Percentiles rank a stretch among this genome's conserved stretches.
These are phyloP conservation scores for Calliopsis andreniformis DNA, from an alignment of 1,140 invertebrate genomes.

Conservation along the genomic window DNA sequence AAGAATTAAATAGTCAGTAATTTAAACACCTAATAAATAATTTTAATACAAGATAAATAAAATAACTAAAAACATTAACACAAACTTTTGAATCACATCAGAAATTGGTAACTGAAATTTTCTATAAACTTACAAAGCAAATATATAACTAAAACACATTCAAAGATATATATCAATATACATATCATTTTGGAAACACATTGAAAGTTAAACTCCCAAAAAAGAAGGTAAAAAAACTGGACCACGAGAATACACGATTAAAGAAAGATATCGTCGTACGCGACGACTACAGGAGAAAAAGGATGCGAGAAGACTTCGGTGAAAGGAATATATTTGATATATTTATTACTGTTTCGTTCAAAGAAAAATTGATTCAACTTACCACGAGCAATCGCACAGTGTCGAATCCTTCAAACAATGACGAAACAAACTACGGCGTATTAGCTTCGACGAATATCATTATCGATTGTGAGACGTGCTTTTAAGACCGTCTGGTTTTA, in stretches of 20 bases:
- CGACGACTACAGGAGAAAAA: background rate
- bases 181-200: background rate
- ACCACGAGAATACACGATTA: background rate
- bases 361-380: conserved; percentile 11
- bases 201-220: background rate
- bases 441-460: conserved; percentile 39
- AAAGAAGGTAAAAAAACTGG: background rate
- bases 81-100: background rate
- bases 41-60: background rate
- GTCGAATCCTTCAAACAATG: conserved; percentile 14
- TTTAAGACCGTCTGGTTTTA: conserved; percentile 19
- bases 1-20: background rate
- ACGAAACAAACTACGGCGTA: background rate
- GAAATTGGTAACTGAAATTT: background rate
- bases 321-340: background rate
- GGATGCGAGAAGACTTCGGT: background rate
- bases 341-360: background rate
- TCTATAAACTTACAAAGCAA: background rate
- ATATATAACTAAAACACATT: background rate
- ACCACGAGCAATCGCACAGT: conserved; percentile 12
- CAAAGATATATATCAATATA: background rate
- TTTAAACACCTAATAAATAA: too few species aligned
- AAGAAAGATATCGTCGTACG: background rate
- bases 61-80: background rate
- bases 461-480: conserved; percentile 32